phyloP scores from a whole-genome alignment of 2,888 invertebrate genomes.

The Tricholauxania praeusta region DNA sequence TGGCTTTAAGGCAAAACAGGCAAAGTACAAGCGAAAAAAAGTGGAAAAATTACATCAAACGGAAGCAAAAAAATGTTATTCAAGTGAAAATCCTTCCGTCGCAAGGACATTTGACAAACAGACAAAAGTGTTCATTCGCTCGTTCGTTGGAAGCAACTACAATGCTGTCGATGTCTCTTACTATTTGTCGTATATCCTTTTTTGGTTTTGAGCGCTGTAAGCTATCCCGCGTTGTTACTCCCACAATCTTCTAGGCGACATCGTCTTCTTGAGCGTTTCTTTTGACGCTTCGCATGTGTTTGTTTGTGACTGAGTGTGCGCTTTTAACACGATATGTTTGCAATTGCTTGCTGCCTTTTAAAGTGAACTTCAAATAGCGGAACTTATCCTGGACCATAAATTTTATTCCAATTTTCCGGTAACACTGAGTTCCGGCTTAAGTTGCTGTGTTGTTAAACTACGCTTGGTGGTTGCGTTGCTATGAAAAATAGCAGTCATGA shows the following conservation, averaged over 20 bases:
- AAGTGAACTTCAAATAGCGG: slow-evolving; percentile 44
- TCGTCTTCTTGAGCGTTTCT: neutral
- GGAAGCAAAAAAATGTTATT: slow-evolving; percentile 43
- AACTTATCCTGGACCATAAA: slow-evolving; percentile 54
- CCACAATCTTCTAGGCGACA: neutral
- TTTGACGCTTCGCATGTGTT: neutral
- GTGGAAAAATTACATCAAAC: slow-evolving; percentile 15
- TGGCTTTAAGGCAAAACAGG: slow-evolving; percentile 22
- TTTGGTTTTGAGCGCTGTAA: neutral
- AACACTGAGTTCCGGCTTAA: slow-evolving; percentile 24
- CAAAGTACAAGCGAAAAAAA: neutral
- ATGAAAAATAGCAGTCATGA: too few species aligned
- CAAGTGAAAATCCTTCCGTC: slow-evolving; percentile 42
- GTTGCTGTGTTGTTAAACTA: neutral
- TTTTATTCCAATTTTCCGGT: slow-evolving; percentile 51
- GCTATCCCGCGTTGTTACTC: neutral
- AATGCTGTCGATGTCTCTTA: slow-evolving; percentile 39
- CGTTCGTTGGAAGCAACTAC: too few species aligned
- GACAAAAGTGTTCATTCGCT: neutral
- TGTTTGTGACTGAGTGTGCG: slow-evolving; percentile 6
- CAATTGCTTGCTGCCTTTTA: neutral
- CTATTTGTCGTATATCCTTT: slow-evolving; percentile 31
- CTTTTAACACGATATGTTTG: slow-evolving; percentile 10
- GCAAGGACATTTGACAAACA: slow-evolving; percentile 27
- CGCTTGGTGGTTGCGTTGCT: too few species aligned